Percentiles rank a stretch among this genome's conserved stretches.
phyloP scores from a whole-genome alignment of 1,140 invertebrate genomes.

The Papilio glaucus region DNA sequence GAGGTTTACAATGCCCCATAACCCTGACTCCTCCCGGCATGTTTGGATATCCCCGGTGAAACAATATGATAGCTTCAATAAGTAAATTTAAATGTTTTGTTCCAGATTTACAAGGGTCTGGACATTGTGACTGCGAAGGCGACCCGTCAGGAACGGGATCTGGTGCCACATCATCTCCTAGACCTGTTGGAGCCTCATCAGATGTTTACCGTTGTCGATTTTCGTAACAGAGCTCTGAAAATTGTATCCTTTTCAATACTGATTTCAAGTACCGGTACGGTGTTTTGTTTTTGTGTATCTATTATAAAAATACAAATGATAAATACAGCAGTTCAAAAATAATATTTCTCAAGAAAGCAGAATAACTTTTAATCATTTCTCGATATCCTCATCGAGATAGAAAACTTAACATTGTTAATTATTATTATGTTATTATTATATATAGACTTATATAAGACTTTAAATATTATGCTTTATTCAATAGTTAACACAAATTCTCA shows the following conservation, averaged over 20 bases:
- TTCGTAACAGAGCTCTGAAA: constrained; percentile 90
- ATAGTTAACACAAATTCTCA: background rate
- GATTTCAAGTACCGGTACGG: background rate
- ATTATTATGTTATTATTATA: no score
- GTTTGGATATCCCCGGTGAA: no score
- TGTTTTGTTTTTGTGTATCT: no score
- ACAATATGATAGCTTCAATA: background rate
- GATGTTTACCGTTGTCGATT: constrained; percentile 94
- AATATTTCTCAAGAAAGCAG: background rate
- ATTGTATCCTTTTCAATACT: constrained; percentile 87
- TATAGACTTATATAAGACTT: no score
- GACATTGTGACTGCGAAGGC: constrained; percentile 99
- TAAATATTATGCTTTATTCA: background rate
- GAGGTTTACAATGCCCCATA: no score
- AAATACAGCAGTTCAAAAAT: background rate
- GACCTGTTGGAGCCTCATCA: constrained; percentile 92
- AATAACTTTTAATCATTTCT: background rate
- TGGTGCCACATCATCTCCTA: constrained; percentile 94
- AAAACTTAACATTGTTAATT: no score
- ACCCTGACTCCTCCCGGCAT: no score
- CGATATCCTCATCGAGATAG: background rate
- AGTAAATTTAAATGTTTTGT: constrained; percentile 48
- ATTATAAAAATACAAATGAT: background rate
- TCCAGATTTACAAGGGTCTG: constrained; percentile 95
- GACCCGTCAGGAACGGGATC: constrained; percentile 89